Conservation (phyloP, 2,888 invertebrate genomes). For the Azorinus chamasolen region DNA sequence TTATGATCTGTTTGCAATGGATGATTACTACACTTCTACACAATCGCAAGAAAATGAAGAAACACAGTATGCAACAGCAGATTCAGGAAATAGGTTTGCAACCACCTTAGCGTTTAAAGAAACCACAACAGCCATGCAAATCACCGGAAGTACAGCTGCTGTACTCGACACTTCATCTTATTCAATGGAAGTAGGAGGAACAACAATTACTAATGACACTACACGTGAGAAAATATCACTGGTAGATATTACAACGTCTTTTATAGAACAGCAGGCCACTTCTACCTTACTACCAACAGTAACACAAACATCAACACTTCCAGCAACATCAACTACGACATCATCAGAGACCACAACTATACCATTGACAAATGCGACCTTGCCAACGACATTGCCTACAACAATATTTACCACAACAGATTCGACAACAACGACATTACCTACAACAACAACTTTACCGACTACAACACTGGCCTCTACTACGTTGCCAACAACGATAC, state of each 20-base stretch:
- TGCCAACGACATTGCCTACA: too few species aligned
- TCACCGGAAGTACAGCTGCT: not conserved
- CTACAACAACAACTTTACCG: not conserved
- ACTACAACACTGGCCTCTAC: not conserved
- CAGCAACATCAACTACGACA: not conserved
- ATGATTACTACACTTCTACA: too few species aligned
- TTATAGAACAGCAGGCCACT: too few species aligned
- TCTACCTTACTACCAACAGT: not conserved
- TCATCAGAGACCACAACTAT: not conserved
- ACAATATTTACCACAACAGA: too few species aligned
- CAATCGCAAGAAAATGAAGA: too few species aligned
- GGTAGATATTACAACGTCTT: too few species aligned
- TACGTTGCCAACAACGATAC: not conserved
- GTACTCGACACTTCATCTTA: not conserved
- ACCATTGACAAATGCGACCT: too few species aligned
- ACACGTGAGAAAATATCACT: too few species aligned
- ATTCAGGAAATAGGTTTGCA: too few species aligned
- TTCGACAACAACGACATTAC: not conserved
- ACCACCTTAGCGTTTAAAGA: too few species aligned
- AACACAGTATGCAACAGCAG: too few species aligned
- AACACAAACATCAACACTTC: not conserved
- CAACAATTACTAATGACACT: constrained; percentile 10
- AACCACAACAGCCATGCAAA: not conserved
- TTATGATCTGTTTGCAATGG: too few species aligned
- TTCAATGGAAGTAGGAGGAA: not conserved